Conservation (phyloP, 2,113 vertebrate genomes). For the Ascaphus truei region DNA sequence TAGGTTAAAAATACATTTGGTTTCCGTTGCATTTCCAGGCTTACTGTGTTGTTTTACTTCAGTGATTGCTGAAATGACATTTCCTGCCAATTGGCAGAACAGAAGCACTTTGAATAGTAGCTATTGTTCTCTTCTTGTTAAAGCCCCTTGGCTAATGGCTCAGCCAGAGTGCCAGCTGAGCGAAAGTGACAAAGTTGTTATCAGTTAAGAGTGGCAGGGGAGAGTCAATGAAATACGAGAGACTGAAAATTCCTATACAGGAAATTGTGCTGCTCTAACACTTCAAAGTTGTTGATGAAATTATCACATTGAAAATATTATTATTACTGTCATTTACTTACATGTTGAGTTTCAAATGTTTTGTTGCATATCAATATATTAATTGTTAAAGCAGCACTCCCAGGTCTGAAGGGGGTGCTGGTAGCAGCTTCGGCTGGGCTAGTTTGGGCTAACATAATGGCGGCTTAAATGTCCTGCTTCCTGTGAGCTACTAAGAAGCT, state of each 20-base stretch:
- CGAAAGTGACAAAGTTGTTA: conserved; percentile 50
- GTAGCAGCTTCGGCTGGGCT: too few species aligned
- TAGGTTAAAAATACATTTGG: neutral
- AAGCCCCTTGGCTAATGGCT: conserved; percentile 47
- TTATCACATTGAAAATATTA: too few species aligned
- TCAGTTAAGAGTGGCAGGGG: conserved; percentile 40
- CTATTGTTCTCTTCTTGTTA: conserved; percentile 54
- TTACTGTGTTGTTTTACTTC: conserved; percentile 34
- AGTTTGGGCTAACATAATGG: too few species aligned
- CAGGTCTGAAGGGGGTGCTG: too few species aligned
- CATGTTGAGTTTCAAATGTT: too few species aligned
- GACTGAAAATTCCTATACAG: conserved; percentile 29
- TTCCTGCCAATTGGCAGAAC: conserved; percentile 47
- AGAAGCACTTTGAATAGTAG: conserved; percentile 50
- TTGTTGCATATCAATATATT: too few species aligned
- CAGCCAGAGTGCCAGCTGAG: conserved; percentile 40
- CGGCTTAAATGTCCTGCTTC: too few species aligned
- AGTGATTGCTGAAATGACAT: conserved; percentile 51
- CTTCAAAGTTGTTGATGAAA: neutral
- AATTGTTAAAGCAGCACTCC: too few species aligned
- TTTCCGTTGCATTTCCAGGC: conserved; percentile 29
- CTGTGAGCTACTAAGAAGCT: too few species aligned
- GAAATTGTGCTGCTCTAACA: neutral
- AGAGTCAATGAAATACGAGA: conserved; percentile 37
- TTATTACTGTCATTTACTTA: too few species aligned